These are phyloP conservation scores for Malurus melanocephalus DNA, from an alignment of 2,113 vertebrate species.

Conservation along the genomic window DNA sequence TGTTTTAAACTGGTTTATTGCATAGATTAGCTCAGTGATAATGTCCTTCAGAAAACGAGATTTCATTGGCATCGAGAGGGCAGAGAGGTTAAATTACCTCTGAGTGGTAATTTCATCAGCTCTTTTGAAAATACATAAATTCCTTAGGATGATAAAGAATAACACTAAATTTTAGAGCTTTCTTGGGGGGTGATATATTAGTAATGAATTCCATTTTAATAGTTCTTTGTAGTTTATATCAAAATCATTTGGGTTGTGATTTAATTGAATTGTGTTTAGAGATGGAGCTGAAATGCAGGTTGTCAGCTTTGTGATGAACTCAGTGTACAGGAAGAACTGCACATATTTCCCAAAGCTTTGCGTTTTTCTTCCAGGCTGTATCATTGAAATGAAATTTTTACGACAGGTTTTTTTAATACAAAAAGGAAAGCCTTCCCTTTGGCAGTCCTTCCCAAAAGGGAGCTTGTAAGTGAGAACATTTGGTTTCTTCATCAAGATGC, in stretches of 20 bases:
- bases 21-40: not conserved
- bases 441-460: slow-evolving; percentile 10
- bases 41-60: not conserved
- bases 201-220: not conserved
- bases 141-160: not conserved
- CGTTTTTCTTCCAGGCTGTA: slow-evolving; percentile 13
- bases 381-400: not conserved
- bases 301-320: not conserved
- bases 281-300: not conserved
- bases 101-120: not conserved
- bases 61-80: not conserved
- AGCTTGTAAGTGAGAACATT: slow-evolving; percentile 32
- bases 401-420: not conserved
- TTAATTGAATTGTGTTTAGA: not conserved
- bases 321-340: not conserved
- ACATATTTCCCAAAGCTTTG: not conserved
- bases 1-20: not conserved
- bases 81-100: not conserved
- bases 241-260: not conserved
- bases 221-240: not conserved
- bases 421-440: slow-evolving; percentile 33
- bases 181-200: not conserved
- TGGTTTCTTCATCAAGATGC: slow-evolving; percentile 29
- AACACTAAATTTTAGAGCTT: not conserved
- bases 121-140: not conserved